A percentile compares a stretch with the other conserved stretches of the same genome.
phyloP scores from a whole-genome alignment of 2,797 vertebrate genomes.

The Pseudochirops corinnae region DNA sequence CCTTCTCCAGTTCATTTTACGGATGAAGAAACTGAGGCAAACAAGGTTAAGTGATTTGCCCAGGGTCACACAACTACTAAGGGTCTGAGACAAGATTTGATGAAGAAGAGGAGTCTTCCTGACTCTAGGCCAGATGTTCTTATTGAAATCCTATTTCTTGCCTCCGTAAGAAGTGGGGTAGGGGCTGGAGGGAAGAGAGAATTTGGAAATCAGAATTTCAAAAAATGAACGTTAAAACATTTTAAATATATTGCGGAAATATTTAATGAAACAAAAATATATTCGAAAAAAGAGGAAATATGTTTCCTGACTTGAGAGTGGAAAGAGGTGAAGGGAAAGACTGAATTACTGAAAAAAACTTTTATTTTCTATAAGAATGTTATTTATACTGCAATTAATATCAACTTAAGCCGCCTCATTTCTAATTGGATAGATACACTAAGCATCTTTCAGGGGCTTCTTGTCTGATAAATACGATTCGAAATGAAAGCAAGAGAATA shows the following conservation, averaged over 20 bases:
- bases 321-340: not conserved
- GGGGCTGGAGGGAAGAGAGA: not conserved
- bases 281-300: not conserved
- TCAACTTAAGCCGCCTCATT: not conserved
- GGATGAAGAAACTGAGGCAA: not conserved
- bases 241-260: not conserved
- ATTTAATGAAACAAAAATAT: not conserved
- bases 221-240: not conserved
- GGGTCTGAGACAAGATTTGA: not conserved
- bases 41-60: not conserved
- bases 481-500: constrained; percentile 8
- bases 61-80: not conserved
- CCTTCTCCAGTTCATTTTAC: not conserved
- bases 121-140: not conserved
- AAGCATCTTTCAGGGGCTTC: not conserved
- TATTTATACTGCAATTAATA: constrained; percentile 8
- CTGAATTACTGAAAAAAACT: constrained; percentile 32
- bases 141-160: not conserved
- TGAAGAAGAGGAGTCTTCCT: not conserved
- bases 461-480: constrained; percentile 24
- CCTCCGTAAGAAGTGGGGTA: not conserved
- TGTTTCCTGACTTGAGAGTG: not conserved
- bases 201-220: not conserved
- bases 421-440: not conserved
- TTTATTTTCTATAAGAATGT: constrained; percentile 14